Base-by-base conservation (phyloP, 2,797 vertebrate species). In the Pagetopsis macropterus region DNA sequence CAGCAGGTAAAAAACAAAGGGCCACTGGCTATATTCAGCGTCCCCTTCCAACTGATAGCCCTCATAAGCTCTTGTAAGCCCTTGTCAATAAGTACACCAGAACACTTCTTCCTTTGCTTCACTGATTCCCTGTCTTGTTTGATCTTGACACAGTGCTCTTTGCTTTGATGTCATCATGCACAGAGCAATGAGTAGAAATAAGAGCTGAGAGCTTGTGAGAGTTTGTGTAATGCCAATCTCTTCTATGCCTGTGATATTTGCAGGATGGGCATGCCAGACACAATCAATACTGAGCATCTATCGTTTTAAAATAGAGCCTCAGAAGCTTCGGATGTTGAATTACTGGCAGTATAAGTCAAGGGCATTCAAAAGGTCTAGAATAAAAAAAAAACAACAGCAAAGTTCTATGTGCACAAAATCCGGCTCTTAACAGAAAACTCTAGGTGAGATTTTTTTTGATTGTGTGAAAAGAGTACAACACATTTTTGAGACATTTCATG, bases 111-210 rank as follows among this genome's bases (percentile, higher is more conserved):
- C 51, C 79, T 82, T 85, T 84, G 83, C 80, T 74, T 65, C 73
- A 41, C 68, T 85, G 81, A 81, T 82, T 89, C 84, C 78, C 77
- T 50, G 13, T 46, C 59, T 75, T 77, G 70, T 87, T 91, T 88
- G 81, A 91, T 86, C 81, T 83, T 41, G 54, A 84, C 75, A 85
- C 57, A 65, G 52, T 48, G 74, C 75, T 83, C 54, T 83, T 80
- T 59, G 59, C 87, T 90, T 90, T 90, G 84, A 89, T 84, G 75
- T 78, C 79, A 73, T 84, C 81, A 70, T 70, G 74, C 82, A 75
- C 63, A 71, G 70, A 81, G 46, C 70, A 83, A 57, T 2, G 48
- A 84, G 63, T 63, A 64, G 65, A 48, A 57, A 49, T 65, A 43
- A 84, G 67, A 84, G 75, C 59, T 46, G 23, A 79, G 70, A 70